Evolutionary conservation across 2,797 vertebrate genomes (phyloP), one percentile per base, ranked within the genome.

Genomic region (Hoplostethus mediterraneus): DNA sequence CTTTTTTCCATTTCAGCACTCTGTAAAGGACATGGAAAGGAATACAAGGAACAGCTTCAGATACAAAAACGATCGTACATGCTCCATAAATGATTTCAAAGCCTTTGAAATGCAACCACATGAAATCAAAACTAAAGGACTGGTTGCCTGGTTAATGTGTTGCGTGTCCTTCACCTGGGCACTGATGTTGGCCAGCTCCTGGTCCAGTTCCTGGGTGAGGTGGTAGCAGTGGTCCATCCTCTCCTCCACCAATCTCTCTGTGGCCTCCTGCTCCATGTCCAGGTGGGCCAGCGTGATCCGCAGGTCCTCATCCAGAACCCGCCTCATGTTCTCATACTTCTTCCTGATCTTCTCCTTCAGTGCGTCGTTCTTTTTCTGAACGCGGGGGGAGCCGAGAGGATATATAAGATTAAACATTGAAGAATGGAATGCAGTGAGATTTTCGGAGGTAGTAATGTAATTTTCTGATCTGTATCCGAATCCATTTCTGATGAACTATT

Each of bases 301-400:
- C 21, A 93, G 73, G 71, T 92, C 91, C 73, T 93, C 87, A 3
- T 93, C 91, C 73, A 93, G 75, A 36, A 93, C 81, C 17, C 81
- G 80, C 71, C 86, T 90, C 89, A 92, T 91, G 1, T 92, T 85
- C 42, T 87, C 87, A 0, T 93, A 89, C 71, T 90, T 93, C 56
- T 83, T 89, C 45, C 17, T 84, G 36, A 93, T 88, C 70, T 85
- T 88, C 51, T 93, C 87, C 72, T 91, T 94, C 49, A 88, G 25
- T 5, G 59, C 3, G 1, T 77, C 47, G 6, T 79, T 90, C 68
- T 91, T 90, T 79, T 81, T 84, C 92, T 94, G 65, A 55, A 21
- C 28, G 40, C 25, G 30, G 17, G 60, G 33, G 6, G n/a, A 25
- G 51, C 44, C n/a, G 47, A 49, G 47, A 14, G 40, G 31, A 53